Evolutionary conservation across 2,113 vertebrate genomes (phyloP).

Genomic region (Anhinga rufa): DNA sequence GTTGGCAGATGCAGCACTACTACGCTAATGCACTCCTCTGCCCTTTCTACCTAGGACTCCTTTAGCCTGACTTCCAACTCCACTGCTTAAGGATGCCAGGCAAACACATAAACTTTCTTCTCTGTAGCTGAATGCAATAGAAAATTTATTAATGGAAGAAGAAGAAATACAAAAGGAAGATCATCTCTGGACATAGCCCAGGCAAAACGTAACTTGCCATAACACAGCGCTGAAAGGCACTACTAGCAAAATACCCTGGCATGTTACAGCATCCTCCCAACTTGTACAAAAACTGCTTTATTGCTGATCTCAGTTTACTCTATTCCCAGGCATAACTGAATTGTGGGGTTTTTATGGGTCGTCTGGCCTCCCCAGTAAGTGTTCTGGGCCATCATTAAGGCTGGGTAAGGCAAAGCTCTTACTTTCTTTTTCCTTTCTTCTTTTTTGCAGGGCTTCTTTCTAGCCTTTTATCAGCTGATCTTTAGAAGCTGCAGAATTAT

Average conservation of each 20-base stretch:
- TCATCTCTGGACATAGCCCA: not conserved
- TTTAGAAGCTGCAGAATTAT: not conserved
- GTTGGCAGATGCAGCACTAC: not conserved
- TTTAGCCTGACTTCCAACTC: not conserved
- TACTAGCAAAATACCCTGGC: conserved; percentile 11
- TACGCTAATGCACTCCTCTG: not conserved
- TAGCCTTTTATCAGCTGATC: not conserved
- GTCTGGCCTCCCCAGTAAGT: not conserved
- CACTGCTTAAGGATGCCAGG: not conserved
- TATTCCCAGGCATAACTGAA: not conserved
- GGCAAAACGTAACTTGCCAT: conserved; percentile 34
- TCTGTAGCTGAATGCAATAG: not conserved
- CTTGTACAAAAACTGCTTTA: conserved; percentile 23
- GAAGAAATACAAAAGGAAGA: not conserved
- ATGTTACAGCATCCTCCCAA: conserved; percentile 21
- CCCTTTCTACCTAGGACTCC: not conserved
- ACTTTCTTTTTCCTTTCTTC: not conserved
- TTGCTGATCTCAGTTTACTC: conserved; percentile 29
- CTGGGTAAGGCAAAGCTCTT: not conserved
- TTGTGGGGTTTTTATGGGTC: not conserved
- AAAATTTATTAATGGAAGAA: not conserved
- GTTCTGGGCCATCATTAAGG: not conserved
- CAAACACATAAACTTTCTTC: not conserved
- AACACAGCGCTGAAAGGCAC: conserved; percentile 8
- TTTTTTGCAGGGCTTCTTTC: not conserved